Evolutionary conservation across 2,888 invertebrate species (phyloP).

Genomic region (Choreutis nemorana): DNA sequence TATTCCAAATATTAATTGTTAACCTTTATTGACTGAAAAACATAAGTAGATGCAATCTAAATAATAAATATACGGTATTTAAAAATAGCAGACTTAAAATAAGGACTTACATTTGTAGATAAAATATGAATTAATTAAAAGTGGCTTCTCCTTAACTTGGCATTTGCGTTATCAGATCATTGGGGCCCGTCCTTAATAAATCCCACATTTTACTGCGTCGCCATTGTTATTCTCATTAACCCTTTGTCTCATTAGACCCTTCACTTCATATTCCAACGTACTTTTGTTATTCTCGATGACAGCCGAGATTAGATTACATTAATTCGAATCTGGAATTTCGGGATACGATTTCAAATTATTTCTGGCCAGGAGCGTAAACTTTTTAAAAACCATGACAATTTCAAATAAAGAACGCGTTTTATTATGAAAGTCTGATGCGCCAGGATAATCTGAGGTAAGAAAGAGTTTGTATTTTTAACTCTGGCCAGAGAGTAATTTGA

Average conservation of each 20-base stretch:
- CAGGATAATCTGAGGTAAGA: no score
- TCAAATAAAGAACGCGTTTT: constrained; percentile 11
- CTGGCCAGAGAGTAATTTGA: no score
- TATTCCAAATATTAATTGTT: no score
- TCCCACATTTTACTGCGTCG: constrained; percentile 54
- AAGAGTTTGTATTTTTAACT: no score
- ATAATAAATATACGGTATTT: no score
- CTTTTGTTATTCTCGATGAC: constrained; percentile 47
- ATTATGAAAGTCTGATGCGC: no score
- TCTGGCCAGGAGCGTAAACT: no score
- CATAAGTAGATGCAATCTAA: no score
- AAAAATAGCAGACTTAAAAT: no score
- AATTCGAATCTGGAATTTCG: constrained; percentile 22
- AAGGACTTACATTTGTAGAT: no score
- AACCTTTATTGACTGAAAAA: no score
- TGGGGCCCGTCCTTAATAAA: constrained; percentile 52
- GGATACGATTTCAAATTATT: constrained; percentile 23
- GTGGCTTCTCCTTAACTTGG: constrained; percentile 35
- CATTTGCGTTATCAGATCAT: constrained; percentile 54
- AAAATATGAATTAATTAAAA: no score
- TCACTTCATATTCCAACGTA: constrained; percentile 50
- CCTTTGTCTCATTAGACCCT: constrained; percentile 61
- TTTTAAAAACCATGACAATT: constrained; percentile 15
- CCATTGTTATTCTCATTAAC: constrained; percentile 64
- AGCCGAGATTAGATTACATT: constrained; percentile 46